phyloP scores from a whole-genome alignment of 1,140 invertebrate species.

The Drosophila prosaltans region DNA sequence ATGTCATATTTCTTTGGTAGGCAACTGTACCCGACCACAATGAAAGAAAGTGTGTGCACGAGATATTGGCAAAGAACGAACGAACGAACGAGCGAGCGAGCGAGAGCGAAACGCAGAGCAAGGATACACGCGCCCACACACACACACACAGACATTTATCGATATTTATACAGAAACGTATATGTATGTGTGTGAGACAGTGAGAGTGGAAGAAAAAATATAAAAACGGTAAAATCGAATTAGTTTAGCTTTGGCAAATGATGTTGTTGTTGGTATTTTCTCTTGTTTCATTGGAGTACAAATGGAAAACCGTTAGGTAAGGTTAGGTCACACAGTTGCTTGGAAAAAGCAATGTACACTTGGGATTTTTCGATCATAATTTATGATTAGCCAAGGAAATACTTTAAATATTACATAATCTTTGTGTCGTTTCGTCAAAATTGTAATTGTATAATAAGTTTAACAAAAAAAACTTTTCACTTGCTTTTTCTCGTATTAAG shows the following conservation, averaged over 20 bases:
- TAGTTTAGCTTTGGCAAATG: slow-evolving; percentile 44
- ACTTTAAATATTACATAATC: no score
- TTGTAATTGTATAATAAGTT: no score
- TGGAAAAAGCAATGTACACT: no score
- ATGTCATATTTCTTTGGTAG: slow-evolving; percentile 76
- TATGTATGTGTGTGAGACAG: slow-evolving; percentile 15
- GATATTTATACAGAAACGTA: background rate
- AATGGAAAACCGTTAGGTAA: slow-evolving; percentile 1
- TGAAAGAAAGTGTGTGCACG: slow-evolving; percentile 19
- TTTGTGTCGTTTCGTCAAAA: no score
- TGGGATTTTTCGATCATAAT: no score
- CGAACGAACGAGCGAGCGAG: background rate
- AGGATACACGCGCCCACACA: slow-evolving; percentile 2
- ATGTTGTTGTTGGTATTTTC: slow-evolving; percentile 20
- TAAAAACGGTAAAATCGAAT: slow-evolving; percentile 56
- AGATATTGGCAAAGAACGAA: slow-evolving; percentile 14
- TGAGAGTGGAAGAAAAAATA: slow-evolving; percentile 38
- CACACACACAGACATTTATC: background rate
- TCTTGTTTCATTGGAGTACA: slow-evolving; percentile 9
- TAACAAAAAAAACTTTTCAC: no score
- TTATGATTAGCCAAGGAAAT: no score
- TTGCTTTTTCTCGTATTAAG: no score
- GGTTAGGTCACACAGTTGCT: background rate
- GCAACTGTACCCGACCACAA: slow-evolving; percentile 59
- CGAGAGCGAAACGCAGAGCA: slow-evolving; percentile 37